These are phyloP conservation scores for Megaleporinus macrocephalus DNA, from an alignment of 2,113 vertebrate species.

Conservation along the genomic window DNA sequence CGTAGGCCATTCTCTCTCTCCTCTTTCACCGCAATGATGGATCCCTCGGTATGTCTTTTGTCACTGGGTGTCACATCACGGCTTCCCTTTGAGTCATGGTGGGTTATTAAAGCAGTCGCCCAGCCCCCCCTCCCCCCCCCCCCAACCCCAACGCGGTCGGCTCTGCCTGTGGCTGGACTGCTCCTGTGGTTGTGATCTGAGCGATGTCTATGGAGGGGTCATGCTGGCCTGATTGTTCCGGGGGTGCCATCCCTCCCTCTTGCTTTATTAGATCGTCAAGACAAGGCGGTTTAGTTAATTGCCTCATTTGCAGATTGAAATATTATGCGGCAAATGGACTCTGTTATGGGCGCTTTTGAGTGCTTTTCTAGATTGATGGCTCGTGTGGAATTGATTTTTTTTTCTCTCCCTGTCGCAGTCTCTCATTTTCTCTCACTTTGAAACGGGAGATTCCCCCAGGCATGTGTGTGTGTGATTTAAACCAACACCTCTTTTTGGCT, in stretches of 20 bases:
- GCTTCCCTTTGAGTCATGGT: slow-evolving; percentile 50
- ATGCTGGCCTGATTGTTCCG: slow-evolving; percentile 15
- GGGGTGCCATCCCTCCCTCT: slow-evolving; percentile 25
- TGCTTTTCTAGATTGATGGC: slow-evolving; percentile 51
- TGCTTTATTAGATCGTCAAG: slow-evolving; percentile 52
- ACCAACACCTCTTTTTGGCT: background rate
- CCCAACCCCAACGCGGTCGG: slow-evolving; percentile 29
- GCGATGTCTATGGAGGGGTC: slow-evolving; percentile 32
- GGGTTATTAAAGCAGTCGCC: slow-evolving; percentile 51
- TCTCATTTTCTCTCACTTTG: slow-evolving; percentile 13
- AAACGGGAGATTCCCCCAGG: slow-evolving; percentile 4
- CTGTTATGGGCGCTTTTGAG: slow-evolving; percentile 47
- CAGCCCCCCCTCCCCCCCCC: too few relatives aligned
- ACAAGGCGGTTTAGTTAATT: slow-evolving; percentile 64
- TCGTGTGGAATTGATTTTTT: slow-evolving; percentile 45
- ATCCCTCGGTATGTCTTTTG: slow-evolving; percentile 46
- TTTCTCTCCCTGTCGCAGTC: background rate
- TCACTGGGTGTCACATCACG: slow-evolving; percentile 44
- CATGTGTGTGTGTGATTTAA: slow-evolving; percentile 10
- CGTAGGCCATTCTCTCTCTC: background rate
- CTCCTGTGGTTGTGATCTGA: slow-evolving; percentile 13
- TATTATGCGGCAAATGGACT: slow-evolving; percentile 54
- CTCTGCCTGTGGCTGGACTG: slow-evolving; percentile 9
- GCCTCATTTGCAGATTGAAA: slow-evolving; percentile 60
- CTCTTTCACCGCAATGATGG: slow-evolving; percentile 30